These are phyloP conservation scores for Drosophila prostipennis DNA, from an alignment of 2,888 invertebrate genomes.

Conservation along the genomic window DNA sequence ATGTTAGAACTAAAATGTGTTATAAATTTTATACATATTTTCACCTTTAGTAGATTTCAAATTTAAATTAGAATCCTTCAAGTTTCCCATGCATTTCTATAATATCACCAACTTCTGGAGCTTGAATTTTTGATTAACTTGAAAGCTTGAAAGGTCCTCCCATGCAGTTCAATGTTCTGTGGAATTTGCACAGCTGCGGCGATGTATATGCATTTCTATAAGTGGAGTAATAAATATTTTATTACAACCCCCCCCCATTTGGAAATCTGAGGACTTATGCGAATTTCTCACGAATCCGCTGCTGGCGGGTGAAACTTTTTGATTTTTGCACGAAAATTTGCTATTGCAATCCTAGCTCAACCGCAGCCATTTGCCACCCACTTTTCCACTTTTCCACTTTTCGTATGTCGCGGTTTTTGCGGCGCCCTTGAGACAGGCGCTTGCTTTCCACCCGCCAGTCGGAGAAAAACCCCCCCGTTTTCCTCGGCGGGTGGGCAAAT, in stretches of 20 bases:
- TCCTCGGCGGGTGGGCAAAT: slow-evolving; percentile 31
- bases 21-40: too few species aligned
- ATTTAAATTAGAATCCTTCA: too few species aligned
- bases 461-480: background rate
- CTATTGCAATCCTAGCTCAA: slow-evolving; percentile 29
- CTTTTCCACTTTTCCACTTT: slow-evolving; percentile 3
- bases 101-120: background rate
- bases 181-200: slow-evolving; percentile 10
- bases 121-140: slow-evolving; percentile 21
- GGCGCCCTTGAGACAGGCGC: slow-evolving; percentile 49
- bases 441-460: background rate
- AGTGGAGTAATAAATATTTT: slow-evolving; percentile 37
- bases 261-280: slow-evolving; percentile 35
- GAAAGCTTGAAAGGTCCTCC: background rate
- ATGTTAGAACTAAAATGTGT: too few species aligned
- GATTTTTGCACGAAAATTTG: slow-evolving; percentile 38
- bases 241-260: slow-evolving; percentile 1
- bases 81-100: background rate
- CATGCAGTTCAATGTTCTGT: slow-evolving; percentile 26
- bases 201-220: slow-evolving; percentile 19
- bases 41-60: too few species aligned
- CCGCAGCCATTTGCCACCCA: slow-evolving; percentile 22
- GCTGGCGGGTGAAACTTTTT: slow-evolving; percentile 28
- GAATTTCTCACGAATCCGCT: slow-evolving; percentile 39
- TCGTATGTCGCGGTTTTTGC: slow-evolving; percentile 48